Percentiles rank a stretch among this genome's conserved stretches.
Evolutionary conservation across 2,888 invertebrate genomes (phyloP).

Genomic region (Drosophila nigricruria): DNA sequence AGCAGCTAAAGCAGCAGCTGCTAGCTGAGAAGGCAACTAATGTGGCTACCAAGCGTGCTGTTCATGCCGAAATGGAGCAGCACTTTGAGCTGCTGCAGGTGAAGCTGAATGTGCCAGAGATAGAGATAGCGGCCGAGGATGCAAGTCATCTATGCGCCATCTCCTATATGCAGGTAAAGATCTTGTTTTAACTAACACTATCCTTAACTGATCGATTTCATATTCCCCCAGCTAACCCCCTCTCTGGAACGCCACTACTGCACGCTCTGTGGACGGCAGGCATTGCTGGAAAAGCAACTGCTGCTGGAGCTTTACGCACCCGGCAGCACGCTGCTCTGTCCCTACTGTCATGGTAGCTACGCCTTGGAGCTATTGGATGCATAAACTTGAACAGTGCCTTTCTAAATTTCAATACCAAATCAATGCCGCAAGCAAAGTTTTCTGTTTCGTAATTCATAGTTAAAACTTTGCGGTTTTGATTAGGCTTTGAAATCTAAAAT

Average conservation of each 20-base stretch:
- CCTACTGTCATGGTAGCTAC: constrained; percentile 58
- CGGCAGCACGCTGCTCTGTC: constrained; percentile 45
- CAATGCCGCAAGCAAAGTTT: constrained; percentile 14
- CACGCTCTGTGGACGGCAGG: constrained; percentile 68
- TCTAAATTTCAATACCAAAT: constrained; percentile 38
- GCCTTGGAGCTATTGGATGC: constrained; percentile 37
- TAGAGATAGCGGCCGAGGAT: background rate
- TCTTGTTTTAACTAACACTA: fast-evolving
- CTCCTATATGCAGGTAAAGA: constrained; percentile 74
- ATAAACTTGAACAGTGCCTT: constrained; percentile 47
- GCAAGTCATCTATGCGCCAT: constrained; percentile 62
- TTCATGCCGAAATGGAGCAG: constrained; percentile 26
- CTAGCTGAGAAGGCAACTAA: constrained; percentile 4
- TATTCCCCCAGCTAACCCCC: constrained; percentile 51
- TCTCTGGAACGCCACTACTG: constrained; percentile 74
- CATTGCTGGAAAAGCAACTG: constrained; percentile 57
- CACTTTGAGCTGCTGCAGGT: constrained; percentile 46
- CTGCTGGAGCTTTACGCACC: constrained; percentile 71
- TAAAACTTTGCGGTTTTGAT: constrained; percentile 21
- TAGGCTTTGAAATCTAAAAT: constrained; percentile 31
- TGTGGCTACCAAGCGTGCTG: constrained; percentile 21
- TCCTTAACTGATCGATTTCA: background rate
- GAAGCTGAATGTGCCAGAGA: constrained; percentile 8
- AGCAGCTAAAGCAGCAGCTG: constrained; percentile 18
- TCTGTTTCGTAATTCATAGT: too few species aligned